Evolutionary conservation across 1,140 invertebrate genomes (phyloP), one percentile per base, ranked within the genome.

Genomic region (Papilio aristodemus): DNA sequence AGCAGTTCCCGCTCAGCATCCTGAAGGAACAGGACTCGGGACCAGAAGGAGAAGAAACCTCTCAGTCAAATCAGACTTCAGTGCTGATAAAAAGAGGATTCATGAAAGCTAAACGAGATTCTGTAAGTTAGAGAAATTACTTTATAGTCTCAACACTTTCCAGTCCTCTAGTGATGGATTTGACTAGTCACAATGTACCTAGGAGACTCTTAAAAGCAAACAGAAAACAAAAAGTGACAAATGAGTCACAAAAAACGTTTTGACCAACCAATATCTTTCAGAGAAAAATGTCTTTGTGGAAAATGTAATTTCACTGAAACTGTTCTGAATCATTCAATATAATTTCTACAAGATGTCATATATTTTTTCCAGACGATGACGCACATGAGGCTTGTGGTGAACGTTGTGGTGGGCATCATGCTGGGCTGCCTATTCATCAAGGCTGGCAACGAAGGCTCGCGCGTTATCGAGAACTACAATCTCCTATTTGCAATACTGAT

Each of bases 381-480:
- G 0, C 95, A 98, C 80, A 92, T 99, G 54, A 93, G 98, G 46
- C 91, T 97, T 36, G 78, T 92, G 5, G 96, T 96, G 17, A 97
- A 96, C 83, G 84, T 96, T 39, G 72, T 93, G 0, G 94, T 95
- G 13, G 95, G 95, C 0, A 73, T 96, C 0, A 95, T 97, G 93
- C 87, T 96, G 59, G 95, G 96, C 5, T 89, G 93, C 1, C 87
- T 97, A 17, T 97, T 95, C 81, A 93, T 94, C 67, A 91, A 94
- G 69, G 92, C 94, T 10, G 96, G 96, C 13, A 92, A 93, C 63
- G 94, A 96, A 72, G 96, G 95, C 0, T 93, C 94, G 0, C 91
- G 95, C 75, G 95, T 96, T 0, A 76, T 96, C 19, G 95, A 96
- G 72, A 97, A 97, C 83, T 97, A 96, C 76, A 97, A 97, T 90